A percentile compares a stretch with the other conserved stretches of the same genome.
phyloP scores from a whole-genome alignment of 2,113 vertebrate species.

The Rutilus rutilus region DNA sequence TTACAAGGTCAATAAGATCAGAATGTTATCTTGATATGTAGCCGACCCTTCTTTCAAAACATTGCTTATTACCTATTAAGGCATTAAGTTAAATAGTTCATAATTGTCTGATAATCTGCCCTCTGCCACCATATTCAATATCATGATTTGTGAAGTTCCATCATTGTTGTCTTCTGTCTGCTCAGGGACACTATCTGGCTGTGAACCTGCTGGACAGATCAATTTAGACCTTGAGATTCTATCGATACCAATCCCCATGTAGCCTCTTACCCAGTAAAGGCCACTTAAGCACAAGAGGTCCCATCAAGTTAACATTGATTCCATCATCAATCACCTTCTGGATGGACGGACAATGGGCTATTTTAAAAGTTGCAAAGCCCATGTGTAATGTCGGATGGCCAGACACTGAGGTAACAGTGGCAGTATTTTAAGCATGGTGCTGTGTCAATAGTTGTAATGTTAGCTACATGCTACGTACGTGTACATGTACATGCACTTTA shows the following conservation, averaged over 20 bases:
- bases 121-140: not conserved
- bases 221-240: constrained; percentile 63
- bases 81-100: not conserved
- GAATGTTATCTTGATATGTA: not conserved
- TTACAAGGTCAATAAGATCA: not conserved
- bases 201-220: constrained; percentile 59
- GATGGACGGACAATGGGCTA: constrained; percentile 36
- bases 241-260: constrained; percentile 49
- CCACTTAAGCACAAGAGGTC: constrained; percentile 71
- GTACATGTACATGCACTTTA: not conserved
- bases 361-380: constrained; percentile 16
- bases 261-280: constrained; percentile 58
- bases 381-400: not conserved
- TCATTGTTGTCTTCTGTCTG: not conserved
- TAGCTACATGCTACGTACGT: not conserved
- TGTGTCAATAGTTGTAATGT: constrained; percentile 10
- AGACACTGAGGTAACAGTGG: constrained; percentile 20
- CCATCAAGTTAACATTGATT: constrained; percentile 76
- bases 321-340: constrained; percentile 62
- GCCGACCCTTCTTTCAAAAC: not conserved
- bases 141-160: not conserved
- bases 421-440: constrained; percentile 39
- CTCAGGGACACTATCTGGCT: not conserved
- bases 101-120: constrained; percentile 1
- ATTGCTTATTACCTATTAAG: not conserved